These are phyloP conservation scores for Haliclona indistincta DNA, from an alignment of 37 sponge, comb jelly and placozoan species.

Conservation along the genomic window DNA sequence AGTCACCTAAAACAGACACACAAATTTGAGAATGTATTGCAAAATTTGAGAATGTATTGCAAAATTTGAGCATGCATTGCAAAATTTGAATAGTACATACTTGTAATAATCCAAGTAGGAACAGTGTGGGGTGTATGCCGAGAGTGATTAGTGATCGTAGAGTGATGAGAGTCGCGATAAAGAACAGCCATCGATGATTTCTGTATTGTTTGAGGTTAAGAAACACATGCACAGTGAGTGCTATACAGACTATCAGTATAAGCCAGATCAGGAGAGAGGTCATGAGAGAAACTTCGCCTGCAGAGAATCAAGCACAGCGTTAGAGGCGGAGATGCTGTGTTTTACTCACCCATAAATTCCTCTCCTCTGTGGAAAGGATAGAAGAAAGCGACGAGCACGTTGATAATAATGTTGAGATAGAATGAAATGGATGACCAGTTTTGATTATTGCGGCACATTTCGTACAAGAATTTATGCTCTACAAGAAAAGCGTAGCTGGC, in stretches of 20 bases:
- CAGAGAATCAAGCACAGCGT: neutral
- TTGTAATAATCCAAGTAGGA: slow-evolving; percentile 69
- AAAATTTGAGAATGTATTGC: neutral
- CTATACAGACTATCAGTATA: neutral
- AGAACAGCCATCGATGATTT: too few relatives aligned
- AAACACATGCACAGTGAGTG: neutral
- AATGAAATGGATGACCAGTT: slow-evolving; percentile 86
- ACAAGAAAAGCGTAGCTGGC: slow-evolving; percentile 1
- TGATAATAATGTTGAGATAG: slow-evolving; percentile 78
- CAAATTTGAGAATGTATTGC: neutral
- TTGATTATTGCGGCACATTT: slow-evolving; percentile 58
- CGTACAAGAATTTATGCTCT: slow-evolving; percentile 61
- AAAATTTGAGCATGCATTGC: neutral
- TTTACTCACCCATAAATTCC: slow-evolving; percentile 15
- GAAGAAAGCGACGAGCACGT: slow-evolving; percentile 55
- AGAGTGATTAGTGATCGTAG: slow-evolving; percentile 45
- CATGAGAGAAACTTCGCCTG: neutral
- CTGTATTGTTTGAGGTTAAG: too few relatives aligned
- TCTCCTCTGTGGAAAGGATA: slow-evolving; percentile 60
- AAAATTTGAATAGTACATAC: slow-evolving; percentile 18
- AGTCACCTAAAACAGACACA: slow-evolving; percentile 36
- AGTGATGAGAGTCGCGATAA: slow-evolving; percentile 22
- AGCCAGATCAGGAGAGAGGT: slow-evolving; percentile 37
- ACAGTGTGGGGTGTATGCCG: slow-evolving; percentile 58
- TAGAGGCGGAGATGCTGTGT: neutral